Base-by-base conservation (phyloP, 2,797 vertebrate genomes). In the Allobates femoralis region DNA sequence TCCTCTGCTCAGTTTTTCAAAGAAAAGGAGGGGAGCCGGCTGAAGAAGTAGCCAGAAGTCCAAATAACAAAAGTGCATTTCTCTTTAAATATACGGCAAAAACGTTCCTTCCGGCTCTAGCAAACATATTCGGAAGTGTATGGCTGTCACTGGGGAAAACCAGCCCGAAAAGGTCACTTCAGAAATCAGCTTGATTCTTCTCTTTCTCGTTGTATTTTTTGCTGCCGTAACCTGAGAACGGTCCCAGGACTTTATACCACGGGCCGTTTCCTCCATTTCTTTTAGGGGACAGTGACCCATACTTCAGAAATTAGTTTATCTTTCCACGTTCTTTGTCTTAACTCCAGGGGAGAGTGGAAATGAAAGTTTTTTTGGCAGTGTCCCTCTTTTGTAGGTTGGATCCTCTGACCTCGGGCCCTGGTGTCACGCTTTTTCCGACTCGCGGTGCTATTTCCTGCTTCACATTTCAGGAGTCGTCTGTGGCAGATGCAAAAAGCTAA, bases 171-270 rank as follows among this genome's bases (percentile, higher is more conserved):
- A 96, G 96, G 95, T 96, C 95, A 96, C 88, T 89, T 90, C 94
- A 79, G 37, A 93, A 92, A 96, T 92, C 94, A 95, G 95, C 96
- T 95, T 92, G 95, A 76, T 62, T 55, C 14, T 95, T 96, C 95
- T 94, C 91, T 94, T 94, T 93, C 92, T 93, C n/a, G 19, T 26
- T 46, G 46, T 46, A 30, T 83, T 71, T 69, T 26, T 46, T 64
- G 91, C 85, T 89, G 96, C 96, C 95, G 94, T 95, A 95, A 95
- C 95, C 94, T 95, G 96, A 95, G 97, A 96, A 96, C 95, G 94
- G 92, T 94, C 94, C 91, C 90, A 87, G 91, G 46, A 92, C 94
- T 95, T 93, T 93, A 91, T 93, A 88, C 91, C 89, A 85, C 89
- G 90, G 90, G 89, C 92, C 93, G 91, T 94, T 94, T 93, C 93